A percentile compares a stretch with the other conserved stretches of the same genome.
phyloP scores from a whole-genome alignment of 2,113 vertebrate species.

The Serinus canaria region DNA sequence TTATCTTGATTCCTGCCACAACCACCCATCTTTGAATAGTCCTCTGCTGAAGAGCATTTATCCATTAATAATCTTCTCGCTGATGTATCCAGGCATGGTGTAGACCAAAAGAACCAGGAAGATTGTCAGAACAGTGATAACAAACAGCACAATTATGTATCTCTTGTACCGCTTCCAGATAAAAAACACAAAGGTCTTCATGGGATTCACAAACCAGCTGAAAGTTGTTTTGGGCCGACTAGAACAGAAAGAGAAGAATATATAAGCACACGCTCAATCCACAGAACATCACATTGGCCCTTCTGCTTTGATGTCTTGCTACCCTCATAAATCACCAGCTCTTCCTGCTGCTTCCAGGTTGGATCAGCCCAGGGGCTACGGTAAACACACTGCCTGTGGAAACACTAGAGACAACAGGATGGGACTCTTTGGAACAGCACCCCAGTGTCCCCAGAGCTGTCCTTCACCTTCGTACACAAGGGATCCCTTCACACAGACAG shows the following conservation, averaged over 20 bases:
- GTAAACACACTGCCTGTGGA: background rate
- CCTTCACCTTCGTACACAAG: background rate
- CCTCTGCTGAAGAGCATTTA: constrained; percentile 51
- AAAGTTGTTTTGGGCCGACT: constrained; percentile 92
- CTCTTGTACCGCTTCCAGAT: constrained; percentile 91
- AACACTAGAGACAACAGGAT: rapidly evolving
- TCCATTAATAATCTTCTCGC: constrained; percentile 81
- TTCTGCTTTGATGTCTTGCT: background rate
- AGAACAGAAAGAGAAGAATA: background rate
- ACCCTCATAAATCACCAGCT: background rate
- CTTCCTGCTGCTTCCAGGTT: background rate
- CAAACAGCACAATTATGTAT: constrained; percentile 81
- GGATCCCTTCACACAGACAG: rapidly evolving
- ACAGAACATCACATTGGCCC: background rate
- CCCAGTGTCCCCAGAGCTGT: background rate
- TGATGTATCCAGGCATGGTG: constrained; percentile 88
- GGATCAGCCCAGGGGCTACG: background rate
- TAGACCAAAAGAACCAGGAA: constrained; percentile 89
- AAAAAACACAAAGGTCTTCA: constrained; percentile 93
- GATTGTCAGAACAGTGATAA: constrained; percentile 77
- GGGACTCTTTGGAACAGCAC: background rate
- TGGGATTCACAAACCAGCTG: constrained; percentile 89
- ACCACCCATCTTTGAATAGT: background rate
- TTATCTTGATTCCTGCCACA: background rate
- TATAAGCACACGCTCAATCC: background rate